Percentiles rank a stretch among this genome's conserved stretches.
Evolutionary conservation across 1,140 invertebrate genomes (phyloP).

Genomic region (Aphelenchoides fujianensis): DNA sequence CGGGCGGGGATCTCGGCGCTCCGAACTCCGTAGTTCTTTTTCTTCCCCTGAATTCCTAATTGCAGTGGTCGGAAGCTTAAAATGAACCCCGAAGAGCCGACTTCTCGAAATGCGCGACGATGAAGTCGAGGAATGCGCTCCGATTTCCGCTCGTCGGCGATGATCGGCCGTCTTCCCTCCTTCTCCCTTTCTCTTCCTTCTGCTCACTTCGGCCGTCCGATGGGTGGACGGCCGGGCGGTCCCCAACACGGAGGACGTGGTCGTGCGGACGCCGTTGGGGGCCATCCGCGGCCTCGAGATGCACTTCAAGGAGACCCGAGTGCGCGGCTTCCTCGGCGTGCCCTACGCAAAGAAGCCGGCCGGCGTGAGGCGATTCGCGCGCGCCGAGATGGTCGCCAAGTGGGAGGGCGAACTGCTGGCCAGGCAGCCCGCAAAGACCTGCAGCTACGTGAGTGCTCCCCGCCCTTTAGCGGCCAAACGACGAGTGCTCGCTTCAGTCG

Average conservation of each 20-base stretch:
- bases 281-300: conserved; percentile 46
- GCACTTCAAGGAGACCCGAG: conserved; percentile 44
- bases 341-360: conserved; percentile 57
- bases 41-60: not conserved
- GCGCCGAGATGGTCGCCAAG: conserved; percentile 33
- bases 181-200: not conserved
- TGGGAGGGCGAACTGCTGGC: conserved; percentile 60
- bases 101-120: not conserved
- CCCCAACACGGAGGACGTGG: conserved; percentile 13
- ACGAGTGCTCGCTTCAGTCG: conserved; percentile 71
- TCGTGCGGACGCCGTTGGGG: conserved; percentile 46
- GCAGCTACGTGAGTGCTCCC: too few species aligned
- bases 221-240: not conserved
- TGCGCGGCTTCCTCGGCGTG: conserved; percentile 54
- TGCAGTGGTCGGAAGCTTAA: not conserved
- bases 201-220: not conserved
- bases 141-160: not conserved
- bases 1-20: too few species aligned
- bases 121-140: not conserved
- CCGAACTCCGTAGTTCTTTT: too few species aligned
- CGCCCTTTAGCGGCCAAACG: not conserved
- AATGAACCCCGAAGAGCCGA: not conserved
- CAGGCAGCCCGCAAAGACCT: conserved; percentile 70
- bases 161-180: not conserved
- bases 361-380: conserved; percentile 46